Conservation (phyloP, 2,888 invertebrate genomes). For the Euspilapteryx auroguttella region DNA sequence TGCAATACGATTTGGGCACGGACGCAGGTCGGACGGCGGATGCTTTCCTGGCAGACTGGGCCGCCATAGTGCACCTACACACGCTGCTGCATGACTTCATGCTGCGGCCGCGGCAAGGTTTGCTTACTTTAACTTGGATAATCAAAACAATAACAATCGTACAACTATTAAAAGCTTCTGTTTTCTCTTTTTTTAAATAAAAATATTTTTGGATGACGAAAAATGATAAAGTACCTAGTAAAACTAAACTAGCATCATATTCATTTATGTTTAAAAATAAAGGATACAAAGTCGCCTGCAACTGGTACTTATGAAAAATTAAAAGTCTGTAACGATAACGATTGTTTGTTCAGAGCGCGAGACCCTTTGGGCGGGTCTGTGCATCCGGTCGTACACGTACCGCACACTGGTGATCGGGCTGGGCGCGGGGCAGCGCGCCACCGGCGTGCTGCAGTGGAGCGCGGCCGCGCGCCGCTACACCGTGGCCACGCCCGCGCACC, state of each 20-base stretch:
- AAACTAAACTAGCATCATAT: too few species aligned
- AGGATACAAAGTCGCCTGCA: too few species aligned
- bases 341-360: slow-evolving; percentile 57
- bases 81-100: slow-evolving; percentile 82
- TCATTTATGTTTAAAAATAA: too few species aligned
- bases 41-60: slow-evolving; percentile 88
- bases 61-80: slow-evolving; percentile 88
- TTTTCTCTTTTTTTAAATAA: too few species aligned
- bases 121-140: too few species aligned
- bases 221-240: too few species aligned
- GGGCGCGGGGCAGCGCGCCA: slow-evolving; percentile 82
- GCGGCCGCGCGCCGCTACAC: slow-evolving; percentile 76
- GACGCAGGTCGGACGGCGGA: slow-evolving; percentile 86
- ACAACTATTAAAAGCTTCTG: too few species aligned
- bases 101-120: slow-evolving; percentile 76
- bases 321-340: background rate
- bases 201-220: too few species aligned
- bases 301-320: too few species aligned
- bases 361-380: slow-evolving; percentile 53
- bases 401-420: slow-evolving; percentile 88
- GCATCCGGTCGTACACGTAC: slow-evolving; percentile 90
- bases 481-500: slow-evolving; percentile 76
- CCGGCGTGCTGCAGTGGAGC: slow-evolving; percentile 83
- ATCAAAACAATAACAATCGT: too few species aligned
- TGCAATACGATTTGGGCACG: slow-evolving; percentile 88